These are phyloP conservation scores for Drosophila putrida DNA, from an alignment of 2,888 invertebrate species.

Conservation along the genomic window DNA sequence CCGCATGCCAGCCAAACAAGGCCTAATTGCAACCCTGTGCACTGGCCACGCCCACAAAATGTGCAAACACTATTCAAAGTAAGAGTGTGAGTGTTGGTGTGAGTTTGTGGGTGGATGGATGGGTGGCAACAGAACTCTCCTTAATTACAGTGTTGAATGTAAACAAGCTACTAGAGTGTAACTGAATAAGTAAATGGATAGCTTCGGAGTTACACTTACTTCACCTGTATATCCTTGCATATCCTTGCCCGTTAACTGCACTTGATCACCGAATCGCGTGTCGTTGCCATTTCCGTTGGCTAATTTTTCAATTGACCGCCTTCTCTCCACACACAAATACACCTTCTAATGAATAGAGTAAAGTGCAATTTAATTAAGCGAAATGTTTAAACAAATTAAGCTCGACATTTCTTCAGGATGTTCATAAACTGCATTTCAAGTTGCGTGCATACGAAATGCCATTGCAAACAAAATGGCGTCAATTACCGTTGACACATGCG, in stretches of 20 bases:
- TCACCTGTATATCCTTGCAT: conserved; percentile 2
- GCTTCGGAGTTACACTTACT: conserved; percentile 23
- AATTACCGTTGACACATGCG: conserved; percentile 21
- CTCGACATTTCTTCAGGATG: conserved; percentile 44
- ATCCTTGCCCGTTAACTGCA: conserved; percentile 34
- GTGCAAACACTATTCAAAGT: conserved; percentile 55
- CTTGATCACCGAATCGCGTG: conserved; percentile 72
- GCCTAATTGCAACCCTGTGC: conserved; percentile 69
- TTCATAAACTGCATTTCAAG: conserved; percentile 52
- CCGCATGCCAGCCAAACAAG: conserved; percentile 55
- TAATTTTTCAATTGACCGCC: conserved; percentile 52
- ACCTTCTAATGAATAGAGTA: conserved; percentile 42
- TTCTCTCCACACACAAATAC: not conserved
- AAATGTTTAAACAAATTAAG: conserved; percentile 69
- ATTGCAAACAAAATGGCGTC: conserved; percentile 13
- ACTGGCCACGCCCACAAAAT: conserved; percentile 64
- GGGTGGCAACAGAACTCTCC: conserved; percentile 25
- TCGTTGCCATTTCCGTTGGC: conserved; percentile 53
- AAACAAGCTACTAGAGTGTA: conserved; percentile 42
- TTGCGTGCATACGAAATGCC: conserved; percentile 6
- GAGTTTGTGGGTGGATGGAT: conserved; percentile 17
- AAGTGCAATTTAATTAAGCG: conserved; percentile 76
- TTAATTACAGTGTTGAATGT: conserved; percentile 66
- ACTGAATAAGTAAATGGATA: conserved; percentile 7
- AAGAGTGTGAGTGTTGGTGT: conserved; percentile 16